phyloP scores from a whole-genome alignment of 2,113 vertebrate species.

The Gadus chalcogrammus region DNA sequence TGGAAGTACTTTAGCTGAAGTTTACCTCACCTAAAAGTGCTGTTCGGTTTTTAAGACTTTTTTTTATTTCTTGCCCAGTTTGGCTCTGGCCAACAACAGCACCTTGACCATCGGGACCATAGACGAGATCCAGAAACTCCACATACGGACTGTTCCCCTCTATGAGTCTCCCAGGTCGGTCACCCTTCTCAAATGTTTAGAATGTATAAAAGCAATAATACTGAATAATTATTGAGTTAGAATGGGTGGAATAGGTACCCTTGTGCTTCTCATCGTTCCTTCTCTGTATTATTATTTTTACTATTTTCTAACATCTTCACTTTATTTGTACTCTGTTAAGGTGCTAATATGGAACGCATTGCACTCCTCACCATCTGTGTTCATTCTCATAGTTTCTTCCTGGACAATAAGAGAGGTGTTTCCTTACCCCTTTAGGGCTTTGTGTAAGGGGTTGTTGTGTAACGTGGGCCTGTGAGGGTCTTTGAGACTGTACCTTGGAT shows the following conservation, averaged over 20 bases:
- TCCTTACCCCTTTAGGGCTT: too few relatives aligned
- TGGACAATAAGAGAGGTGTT: too few relatives aligned
- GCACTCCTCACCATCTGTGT: not conserved
- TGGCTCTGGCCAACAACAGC: conserved; percentile 97
- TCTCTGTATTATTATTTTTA: not conserved
- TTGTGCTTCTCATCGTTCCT: not conserved
- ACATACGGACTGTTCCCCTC: conserved; percentile 95
- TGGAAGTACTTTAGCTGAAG: too few relatives aligned
- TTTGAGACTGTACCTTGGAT: too few relatives aligned
- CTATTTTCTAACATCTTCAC: not conserved
- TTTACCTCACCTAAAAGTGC: too few relatives aligned
- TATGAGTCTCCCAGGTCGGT: conserved; percentile 93
- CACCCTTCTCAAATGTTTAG: not conserved
- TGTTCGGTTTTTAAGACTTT: too few relatives aligned
- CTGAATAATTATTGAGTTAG: too few relatives aligned
- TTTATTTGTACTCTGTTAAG: not conserved
- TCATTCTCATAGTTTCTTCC: not conserved
- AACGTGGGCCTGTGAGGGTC: too few relatives aligned
- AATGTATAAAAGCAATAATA: not conserved
- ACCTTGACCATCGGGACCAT: conserved; percentile 98
- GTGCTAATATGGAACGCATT: not conserved
- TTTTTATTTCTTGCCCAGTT: conserved; percentile 56
- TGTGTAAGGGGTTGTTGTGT: too few relatives aligned
- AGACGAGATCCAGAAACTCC: conserved; percentile 97
- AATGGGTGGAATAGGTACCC: too few relatives aligned